Conservation (phyloP, 2,113 vertebrate species). For the Colinus virginianus region DNA sequence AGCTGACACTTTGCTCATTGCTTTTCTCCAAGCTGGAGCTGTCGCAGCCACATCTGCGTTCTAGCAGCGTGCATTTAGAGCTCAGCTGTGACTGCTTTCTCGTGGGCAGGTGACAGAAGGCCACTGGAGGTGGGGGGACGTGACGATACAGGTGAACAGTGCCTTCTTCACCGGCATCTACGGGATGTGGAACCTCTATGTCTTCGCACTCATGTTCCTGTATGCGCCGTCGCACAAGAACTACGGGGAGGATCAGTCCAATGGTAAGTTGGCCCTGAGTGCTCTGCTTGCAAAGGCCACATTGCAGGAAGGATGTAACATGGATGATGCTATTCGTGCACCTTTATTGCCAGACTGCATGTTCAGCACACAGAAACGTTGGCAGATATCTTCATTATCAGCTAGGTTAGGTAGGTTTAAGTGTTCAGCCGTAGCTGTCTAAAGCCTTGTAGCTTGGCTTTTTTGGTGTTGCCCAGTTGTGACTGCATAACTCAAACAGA, state of each 20-base stretch:
- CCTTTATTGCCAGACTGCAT: not conserved
- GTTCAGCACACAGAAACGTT: fast-evolving
- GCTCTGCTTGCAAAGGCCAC: not conserved
- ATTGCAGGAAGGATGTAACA: fast-evolving
- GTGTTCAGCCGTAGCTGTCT: not conserved
- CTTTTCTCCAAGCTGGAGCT: not conserved
- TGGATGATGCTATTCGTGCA: fast-evolving
- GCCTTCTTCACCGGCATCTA: constrained; percentile 99
- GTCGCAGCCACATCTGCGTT: not conserved
- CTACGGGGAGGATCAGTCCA: constrained; percentile 91
- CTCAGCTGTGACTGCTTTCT: not conserved
- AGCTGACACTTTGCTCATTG: fast-evolving
- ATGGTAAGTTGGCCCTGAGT: constrained; percentile 70
- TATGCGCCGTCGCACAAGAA: constrained; percentile 97
- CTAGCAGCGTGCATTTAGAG: not conserved
- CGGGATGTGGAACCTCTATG: constrained; percentile 99
- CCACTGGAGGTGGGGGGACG: constrained; percentile 94
- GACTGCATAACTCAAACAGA: not conserved
- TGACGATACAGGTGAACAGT: constrained; percentile 92
- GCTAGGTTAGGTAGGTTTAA: not conserved
- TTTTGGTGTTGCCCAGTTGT: not conserved
- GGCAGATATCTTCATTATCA: not conserved
- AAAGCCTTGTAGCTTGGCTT: not conserved
- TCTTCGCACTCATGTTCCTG: constrained; percentile 97
- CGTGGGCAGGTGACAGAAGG: constrained; percentile 90